Conservation (phyloP, 2,797 vertebrate species). For the Natrix natrix region DNA sequence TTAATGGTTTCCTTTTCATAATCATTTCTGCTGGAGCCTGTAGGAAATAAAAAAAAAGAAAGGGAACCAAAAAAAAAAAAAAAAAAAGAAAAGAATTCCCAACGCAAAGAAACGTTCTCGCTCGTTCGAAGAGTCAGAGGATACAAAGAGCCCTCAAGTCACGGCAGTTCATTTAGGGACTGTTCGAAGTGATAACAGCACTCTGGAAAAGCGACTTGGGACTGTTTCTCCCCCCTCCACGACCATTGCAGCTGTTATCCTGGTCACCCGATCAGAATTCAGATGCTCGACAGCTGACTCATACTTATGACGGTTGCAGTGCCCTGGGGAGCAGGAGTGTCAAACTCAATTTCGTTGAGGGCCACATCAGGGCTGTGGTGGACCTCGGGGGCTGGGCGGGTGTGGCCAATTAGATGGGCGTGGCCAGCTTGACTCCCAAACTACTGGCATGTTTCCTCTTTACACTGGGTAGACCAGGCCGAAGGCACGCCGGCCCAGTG, state of each 20-base stretch:
- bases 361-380: no score
- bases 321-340: no score
- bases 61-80: conserved; percentile 11
- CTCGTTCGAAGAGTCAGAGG: conserved; percentile 1
- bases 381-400: no score
- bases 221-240: background rate
- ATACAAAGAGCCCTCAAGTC: background rate
- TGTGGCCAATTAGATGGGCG: no score
- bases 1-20: conserved; percentile 68
- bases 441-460: no score
- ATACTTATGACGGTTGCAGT: no score
- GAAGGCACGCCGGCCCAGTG: no score
- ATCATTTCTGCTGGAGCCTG: conserved; percentile 64
- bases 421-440: no score
- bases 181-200: no score
- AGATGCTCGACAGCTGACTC: no score
- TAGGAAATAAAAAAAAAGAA: conserved; percentile 24
- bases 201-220: background rate
- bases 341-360: no score
- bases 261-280: background rate
- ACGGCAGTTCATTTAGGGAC: background rate
- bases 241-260: background rate
- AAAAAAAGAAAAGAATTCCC: conserved; percentile 36
- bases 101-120: conserved; percentile 57
- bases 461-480: no score